Conservation (phyloP, 2,888 invertebrate genomes). For the Laspeyria flexula region DNA sequence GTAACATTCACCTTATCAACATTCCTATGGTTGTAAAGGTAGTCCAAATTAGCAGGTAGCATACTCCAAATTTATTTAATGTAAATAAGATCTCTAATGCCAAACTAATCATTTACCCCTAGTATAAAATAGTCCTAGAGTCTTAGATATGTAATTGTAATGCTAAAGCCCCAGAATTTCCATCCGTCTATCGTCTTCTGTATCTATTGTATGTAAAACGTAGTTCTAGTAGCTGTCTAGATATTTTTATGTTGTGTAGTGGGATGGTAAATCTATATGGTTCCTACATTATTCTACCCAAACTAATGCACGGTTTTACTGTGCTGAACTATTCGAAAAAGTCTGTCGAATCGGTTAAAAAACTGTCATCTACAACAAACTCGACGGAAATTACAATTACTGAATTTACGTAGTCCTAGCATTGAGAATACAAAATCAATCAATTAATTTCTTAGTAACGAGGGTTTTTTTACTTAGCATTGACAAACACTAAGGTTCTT, state of each 20-base stretch:
- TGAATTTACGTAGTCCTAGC: no score
- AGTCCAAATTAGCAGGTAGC: conserved; percentile 32
- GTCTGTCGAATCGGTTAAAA: background rate
- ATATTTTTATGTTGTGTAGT: conserved; percentile 55
- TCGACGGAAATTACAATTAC: no score
- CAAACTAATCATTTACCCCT: conserved; percentile 54
- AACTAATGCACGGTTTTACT: no score
- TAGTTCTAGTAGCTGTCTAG: conserved; percentile 77
- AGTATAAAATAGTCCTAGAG: conserved; percentile 46
- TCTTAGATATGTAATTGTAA: conserved; percentile 70
- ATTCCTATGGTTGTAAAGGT: conserved; percentile 13
- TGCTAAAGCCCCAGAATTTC: conserved; percentile 86
- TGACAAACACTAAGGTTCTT: no score
- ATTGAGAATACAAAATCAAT: no score
- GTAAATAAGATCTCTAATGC: conserved; percentile 57
- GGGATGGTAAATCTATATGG: conserved; percentile 48
- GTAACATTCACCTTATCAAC: background rate
- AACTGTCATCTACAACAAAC: no score
- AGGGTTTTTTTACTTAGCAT: no score
- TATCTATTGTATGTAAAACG: conserved; percentile 79
- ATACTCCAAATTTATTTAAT: conserved; percentile 33
- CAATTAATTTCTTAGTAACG: no score
- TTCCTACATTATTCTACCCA: no score
- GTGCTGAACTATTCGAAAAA: no score
- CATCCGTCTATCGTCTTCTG: conserved; percentile 85